Evolutionary conservation across 1,140 invertebrate genomes (phyloP), one percentile per base, ranked within the genome.

Genomic region (Sesamia nonagrioides): DNA sequence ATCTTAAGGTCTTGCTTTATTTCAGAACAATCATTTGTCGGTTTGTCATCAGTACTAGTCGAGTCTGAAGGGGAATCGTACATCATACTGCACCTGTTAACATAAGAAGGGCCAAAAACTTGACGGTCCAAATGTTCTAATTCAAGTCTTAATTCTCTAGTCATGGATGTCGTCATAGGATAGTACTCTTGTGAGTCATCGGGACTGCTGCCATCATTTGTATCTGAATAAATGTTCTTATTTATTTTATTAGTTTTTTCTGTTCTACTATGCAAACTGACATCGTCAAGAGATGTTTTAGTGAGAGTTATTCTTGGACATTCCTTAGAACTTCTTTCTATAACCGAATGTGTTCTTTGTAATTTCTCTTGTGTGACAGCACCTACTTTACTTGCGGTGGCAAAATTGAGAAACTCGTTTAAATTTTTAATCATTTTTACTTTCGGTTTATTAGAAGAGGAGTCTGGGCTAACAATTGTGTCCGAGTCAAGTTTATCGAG

Each of bases 151-250:
- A 98, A 93, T 91, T 98, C 97, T 85, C 97, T 95, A 1, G 97
- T 98, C 92, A 98, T 97, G 1, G 97, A 97, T 0, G 97, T 98
- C 2, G 97, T 98, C 97, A 98, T 97, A 9, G 97, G 97, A 89
- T 97, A 97, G 92, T 98, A 98, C 87, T 98, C 97, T 84, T 96
- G 95, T 0, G 96, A 96, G 93, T 98, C 97, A 86, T 98, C 97
- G 0, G 97, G 97, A 78, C 97, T 97, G 77, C 95, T 96, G 17
- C 96, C 96, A 45, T 97, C 96, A 71, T 96, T 93, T 52, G 86
- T 80, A 60, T 93, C 91, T 7, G 82, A 79, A 79, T 75, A 80
- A 21, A 78, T 79, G 52, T 58, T 86, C 82, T 91, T 85, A 80
- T 79, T 82, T 3, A 78, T 17, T 86, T 90, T 92, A 60, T 78